Base-by-base conservation (phyloP, 2,888 invertebrate genomes). In the Trachelus stipa region DNA sequence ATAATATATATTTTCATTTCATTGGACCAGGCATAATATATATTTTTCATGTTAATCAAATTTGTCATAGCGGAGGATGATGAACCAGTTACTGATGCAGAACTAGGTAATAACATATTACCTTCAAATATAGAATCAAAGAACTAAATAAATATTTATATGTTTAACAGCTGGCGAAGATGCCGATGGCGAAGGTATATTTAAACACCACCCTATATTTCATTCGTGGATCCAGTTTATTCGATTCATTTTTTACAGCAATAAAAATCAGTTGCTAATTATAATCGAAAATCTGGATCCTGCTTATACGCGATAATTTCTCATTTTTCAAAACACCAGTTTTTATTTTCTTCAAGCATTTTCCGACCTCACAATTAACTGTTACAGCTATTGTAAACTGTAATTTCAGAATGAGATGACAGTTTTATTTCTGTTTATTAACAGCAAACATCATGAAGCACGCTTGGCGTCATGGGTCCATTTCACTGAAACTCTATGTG, bases 121-220 rank as follows among this genome's bases (percentile, higher is more conserved):
- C 9, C 9, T 56, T 23, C 6, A 56, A 56, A 56, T 9, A 56
- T 23, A 15, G 9, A 56, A 56, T 56, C 0, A 23, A 23, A 15
- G 23, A 56, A 2, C 23, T 56, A 56, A 56, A 56, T 56, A 68
- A 68, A 68, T 69, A 77, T 81, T 83, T 79, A 69, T 83, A 79
- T 83, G 73, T 80, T 77, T 78, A 76, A 37, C 78, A 83, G 83
- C 79, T 76, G 80, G 74, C 75, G 73, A 73, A 34, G 75, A 81
- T 69, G 76, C 79, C 78, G 81, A 82, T 69, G 77, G 73, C 34
- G 83, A 84, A 84, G 84, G 84, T 84, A 83, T 68, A 78, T 78
- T 69, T 74, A 75, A 71, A n/a, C 33, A 56, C 73, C 15, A 33
- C 56, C 74, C 56, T 40, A 40, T 15, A n/a, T 75, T 74, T 35